Evolutionary conservation across 2,888 invertebrate species (phyloP).

Genomic region (Melanchra persicariae): DNA sequence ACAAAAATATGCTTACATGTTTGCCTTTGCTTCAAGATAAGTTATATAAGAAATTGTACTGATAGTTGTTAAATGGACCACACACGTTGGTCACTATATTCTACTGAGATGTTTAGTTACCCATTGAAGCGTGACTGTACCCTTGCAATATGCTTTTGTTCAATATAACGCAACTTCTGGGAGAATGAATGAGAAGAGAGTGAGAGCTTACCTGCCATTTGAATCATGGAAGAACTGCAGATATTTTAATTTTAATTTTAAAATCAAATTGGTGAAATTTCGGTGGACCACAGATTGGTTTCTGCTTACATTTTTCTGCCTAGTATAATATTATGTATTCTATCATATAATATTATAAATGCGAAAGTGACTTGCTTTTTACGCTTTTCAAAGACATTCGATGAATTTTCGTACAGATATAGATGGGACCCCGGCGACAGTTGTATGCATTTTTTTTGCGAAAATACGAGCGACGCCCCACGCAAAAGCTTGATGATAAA

Average conservation of each 20-base stretch:
- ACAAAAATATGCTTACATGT: background rate
- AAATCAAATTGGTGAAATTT: no score
- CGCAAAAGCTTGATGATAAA: no score
- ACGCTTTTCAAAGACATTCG: no score
- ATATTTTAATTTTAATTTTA: background rate
- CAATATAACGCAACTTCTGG: background rate
- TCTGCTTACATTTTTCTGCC: no score
- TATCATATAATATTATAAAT: background rate
- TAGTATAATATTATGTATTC: background rate
- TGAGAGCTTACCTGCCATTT: background rate
- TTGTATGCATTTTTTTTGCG: no score
- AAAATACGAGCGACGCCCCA: no score
- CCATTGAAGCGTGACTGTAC: conserved; percentile 4
- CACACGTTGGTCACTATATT: conserved; percentile 26
- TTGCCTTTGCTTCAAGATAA: background rate
- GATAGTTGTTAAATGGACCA: conserved; percentile 32
- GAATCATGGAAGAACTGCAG: background rate
- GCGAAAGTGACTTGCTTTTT: no score
- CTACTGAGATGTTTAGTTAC: conserved; percentile 3
- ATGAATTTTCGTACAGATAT: no score
- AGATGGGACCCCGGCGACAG: no score
- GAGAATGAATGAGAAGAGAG: background rate
- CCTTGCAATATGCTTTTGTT: conserved; percentile 31
- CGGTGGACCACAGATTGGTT: background rate
- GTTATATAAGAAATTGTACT: background rate